Conservation (phyloP, 1,140 invertebrate species). For the Drosophila bifasciata region DNA sequence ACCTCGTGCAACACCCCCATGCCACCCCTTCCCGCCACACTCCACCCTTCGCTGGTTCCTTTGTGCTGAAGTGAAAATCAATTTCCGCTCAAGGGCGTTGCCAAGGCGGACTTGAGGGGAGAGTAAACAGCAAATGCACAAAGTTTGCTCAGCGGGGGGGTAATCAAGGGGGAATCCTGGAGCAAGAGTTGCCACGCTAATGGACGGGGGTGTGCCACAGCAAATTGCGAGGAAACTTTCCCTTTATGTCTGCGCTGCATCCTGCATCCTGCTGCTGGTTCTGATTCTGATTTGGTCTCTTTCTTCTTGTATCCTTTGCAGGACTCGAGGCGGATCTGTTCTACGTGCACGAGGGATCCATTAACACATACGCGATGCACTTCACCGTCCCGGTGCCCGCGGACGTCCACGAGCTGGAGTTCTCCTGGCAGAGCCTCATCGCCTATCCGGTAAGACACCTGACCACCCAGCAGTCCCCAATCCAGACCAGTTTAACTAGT, state of each 20-base stretch:
- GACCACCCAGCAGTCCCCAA: constrained; percentile 43
- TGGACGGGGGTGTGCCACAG: constrained; percentile 28
- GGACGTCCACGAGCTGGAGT: constrained; percentile 92
- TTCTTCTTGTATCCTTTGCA: constrained; percentile 74
- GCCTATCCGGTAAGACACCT: constrained; percentile 88
- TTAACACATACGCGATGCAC: constrained; percentile 95
- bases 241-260: constrained; percentile 61
- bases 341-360: constrained; percentile 92
- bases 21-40: not conserved
- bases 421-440: constrained; percentile 93
- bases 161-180: too few relatives aligned
- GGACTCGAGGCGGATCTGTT: constrained; percentile 93
- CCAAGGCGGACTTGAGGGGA: constrained; percentile 35
- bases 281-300: constrained; percentile 2
- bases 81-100: constrained; percentile 62
- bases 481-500: constrained; percentile 19
- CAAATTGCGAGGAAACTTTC: constrained; percentile 73
- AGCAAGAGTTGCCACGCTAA: constrained; percentile 2
- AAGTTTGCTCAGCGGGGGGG: constrained; percentile 61
- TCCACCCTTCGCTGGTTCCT: not conserved
- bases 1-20: not conserved
- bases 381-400: constrained; percentile 93
- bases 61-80: constrained; percentile 56
- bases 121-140: constrained; percentile 70
- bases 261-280: constrained; percentile 2